These are phyloP conservation scores for Amphimallon solstitiale DNA, from an alignment of 2,888 invertebrate genomes.

Conservation along the genomic window DNA sequence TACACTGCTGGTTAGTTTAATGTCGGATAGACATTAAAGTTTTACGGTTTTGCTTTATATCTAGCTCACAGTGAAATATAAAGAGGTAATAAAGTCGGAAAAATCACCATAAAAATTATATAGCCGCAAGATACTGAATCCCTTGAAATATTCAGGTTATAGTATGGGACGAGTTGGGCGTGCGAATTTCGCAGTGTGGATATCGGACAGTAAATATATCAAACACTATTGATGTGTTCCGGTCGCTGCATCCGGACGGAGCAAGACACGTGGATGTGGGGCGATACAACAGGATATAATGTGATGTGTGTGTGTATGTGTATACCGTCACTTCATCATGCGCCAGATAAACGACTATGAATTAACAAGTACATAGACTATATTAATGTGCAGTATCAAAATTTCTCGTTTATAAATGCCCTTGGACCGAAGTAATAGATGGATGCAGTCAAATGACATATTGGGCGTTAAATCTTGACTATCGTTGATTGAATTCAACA, in stretches of 20 bases:
- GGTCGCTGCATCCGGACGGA: constrained; percentile 55
- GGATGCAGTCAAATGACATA: no score
- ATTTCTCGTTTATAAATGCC: no score
- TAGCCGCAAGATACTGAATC: constrained; percentile 22
- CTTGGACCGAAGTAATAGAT: background rate
- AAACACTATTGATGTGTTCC: constrained; percentile 60
- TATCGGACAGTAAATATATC: constrained; percentile 58
- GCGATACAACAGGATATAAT: constrained; percentile 31
- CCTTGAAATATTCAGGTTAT: constrained; percentile 33
- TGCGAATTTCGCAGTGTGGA: constrained; percentile 45
- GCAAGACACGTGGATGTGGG: constrained; percentile 31
- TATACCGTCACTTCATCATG: constrained; percentile 33
- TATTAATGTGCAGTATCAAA: constrained; percentile 12
- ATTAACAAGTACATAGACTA: constrained; percentile 23
- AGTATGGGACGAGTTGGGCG: constrained; percentile 29
- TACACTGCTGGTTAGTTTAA: constrained; percentile 14
- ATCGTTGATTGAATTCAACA: background rate
- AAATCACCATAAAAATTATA: constrained; percentile 33
- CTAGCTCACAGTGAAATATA: constrained; percentile 23
- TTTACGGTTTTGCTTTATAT: constrained; percentile 18
- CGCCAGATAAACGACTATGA: constrained; percentile 26
- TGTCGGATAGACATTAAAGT: constrained; percentile 26
- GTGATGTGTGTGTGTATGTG: constrained; percentile 5
- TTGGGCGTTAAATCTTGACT: background rate
- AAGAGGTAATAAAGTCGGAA: constrained; percentile 27